phyloP scores from a whole-genome alignment of 2,888 invertebrate genomes.

The Fragum whitleyi region DNA sequence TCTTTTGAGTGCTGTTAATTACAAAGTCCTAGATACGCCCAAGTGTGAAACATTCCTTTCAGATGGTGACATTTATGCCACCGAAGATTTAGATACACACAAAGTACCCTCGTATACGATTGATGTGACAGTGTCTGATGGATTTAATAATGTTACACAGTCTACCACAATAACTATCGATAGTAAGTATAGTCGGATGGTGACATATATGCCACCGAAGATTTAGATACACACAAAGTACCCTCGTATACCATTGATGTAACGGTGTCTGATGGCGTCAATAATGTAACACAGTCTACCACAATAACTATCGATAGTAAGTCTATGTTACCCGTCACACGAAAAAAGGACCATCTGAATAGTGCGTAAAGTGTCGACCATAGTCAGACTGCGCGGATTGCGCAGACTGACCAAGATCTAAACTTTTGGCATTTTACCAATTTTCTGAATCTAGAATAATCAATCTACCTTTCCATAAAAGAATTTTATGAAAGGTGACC shows the following conservation, averaged over 20 bases:
- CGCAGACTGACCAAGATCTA: too few relatives aligned
- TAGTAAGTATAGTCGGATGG: constrained; percentile 61
- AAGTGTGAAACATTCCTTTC: constrained; percentile 13
- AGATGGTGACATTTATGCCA: constrained; percentile 63
- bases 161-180: constrained; percentile 51
- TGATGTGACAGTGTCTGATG: constrained; percentile 50
- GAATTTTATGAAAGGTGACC: too few relatives aligned
- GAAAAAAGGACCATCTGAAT: too few relatives aligned
- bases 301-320: constrained; percentile 57
- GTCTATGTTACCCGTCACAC: too few relatives aligned
- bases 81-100: constrained; percentile 50
- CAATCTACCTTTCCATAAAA: too few relatives aligned
- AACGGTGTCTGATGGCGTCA: constrained; percentile 48
- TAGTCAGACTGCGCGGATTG: too few relatives aligned
- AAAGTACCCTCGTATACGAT: constrained; percentile 46
- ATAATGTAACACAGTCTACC: constrained; percentile 43
- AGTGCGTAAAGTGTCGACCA: too few relatives aligned
- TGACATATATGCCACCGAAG: constrained; percentile 51
- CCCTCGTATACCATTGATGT: constrained; percentile 46
- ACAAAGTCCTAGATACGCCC: too few relatives aligned
- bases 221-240: constrained; percentile 48
- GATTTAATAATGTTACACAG: constrained; percentile 45
- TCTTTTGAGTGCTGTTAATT: too few relatives aligned
- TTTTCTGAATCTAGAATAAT: too few relatives aligned
- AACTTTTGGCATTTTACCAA: too few relatives aligned